phyloP scores from a whole-genome alignment of 2,113 vertebrate species.

The Bambusicola thoracicus region DNA sequence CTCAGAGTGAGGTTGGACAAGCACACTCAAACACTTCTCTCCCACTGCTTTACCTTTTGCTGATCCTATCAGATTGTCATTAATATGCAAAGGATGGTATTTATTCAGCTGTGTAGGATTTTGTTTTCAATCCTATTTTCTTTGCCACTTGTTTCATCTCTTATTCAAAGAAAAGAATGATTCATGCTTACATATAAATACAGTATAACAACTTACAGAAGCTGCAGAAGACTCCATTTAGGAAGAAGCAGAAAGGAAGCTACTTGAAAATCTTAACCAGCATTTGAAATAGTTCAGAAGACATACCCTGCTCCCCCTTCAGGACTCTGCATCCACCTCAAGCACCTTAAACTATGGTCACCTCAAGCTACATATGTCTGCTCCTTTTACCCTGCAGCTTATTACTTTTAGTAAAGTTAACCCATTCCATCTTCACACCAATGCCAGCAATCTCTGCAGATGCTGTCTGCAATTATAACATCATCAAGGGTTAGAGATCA shows the following conservation, averaged over 20 bases:
- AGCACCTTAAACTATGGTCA: background rate
- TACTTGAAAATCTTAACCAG: background rate
- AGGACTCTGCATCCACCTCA: background rate
- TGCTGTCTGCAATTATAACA: background rate
- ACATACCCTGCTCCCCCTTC: too few relatives aligned
- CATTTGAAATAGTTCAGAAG: background rate
- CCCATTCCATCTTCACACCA: background rate
- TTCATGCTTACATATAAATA: constrained; percentile 13
- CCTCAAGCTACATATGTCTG: background rate
- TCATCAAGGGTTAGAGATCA: background rate
- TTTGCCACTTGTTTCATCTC: background rate
- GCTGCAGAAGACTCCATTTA: background rate
- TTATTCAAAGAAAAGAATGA: background rate
- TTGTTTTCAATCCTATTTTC: constrained; percentile 29
- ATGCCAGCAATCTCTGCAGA: background rate
- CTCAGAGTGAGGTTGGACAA: background rate
- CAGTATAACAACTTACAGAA: background rate
- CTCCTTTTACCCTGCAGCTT: background rate
- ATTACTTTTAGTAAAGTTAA: background rate
- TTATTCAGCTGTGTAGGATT: constrained; percentile 3
- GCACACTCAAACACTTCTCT: background rate
- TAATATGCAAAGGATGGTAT: constrained; percentile 12
- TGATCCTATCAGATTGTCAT: background rate
- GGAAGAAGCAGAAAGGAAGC: background rate
- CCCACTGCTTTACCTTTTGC: background rate